These are phyloP conservation scores for Sinocyclocheilus maitianheensis DNA, from an alignment of 2,113 vertebrate species.

Conservation along the genomic window DNA sequence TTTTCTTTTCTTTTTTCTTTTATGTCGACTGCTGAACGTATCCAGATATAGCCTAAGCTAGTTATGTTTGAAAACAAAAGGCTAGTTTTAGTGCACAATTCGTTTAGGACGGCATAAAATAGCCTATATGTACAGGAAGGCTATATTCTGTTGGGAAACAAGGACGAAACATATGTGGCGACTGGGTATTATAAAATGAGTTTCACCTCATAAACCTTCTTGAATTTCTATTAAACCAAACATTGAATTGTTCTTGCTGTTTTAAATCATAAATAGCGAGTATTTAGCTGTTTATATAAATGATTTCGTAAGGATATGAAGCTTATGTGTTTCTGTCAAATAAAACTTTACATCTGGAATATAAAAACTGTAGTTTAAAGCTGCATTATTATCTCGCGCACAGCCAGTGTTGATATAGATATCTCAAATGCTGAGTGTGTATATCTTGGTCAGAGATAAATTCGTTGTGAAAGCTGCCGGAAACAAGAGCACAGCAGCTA, in stretches of 20 bases:
- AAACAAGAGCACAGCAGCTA: slow-evolving; percentile 57
- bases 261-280: neutral
- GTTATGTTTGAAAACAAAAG: neutral
- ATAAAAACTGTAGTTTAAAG: neutral
- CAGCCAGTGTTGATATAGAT: slow-evolving; percentile 1
- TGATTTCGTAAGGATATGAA: neutral
- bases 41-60: neutral
- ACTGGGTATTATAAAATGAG: neutral
- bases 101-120: neutral
- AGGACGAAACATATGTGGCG: neutral
- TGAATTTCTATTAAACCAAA: neutral
- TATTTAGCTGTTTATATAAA: neutral
- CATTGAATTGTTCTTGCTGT: too few species aligned
- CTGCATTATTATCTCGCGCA: neutral
- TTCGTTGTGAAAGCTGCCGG: slow-evolving; percentile 70
- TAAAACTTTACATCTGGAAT: neutral
- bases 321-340: neutral
- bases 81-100: neutral
- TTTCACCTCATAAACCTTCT: neutral
- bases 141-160: neutral
- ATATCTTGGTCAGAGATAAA: slow-evolving; percentile 56
- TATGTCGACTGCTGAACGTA: neutral
- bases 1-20: neutral
- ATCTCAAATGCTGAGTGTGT: slow-evolving; percentile 12
- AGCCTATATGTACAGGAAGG: neutral